Evolutionary conservation across 1,140 invertebrate genomes (phyloP).

Genomic region (Bombus balteatus): DNA sequence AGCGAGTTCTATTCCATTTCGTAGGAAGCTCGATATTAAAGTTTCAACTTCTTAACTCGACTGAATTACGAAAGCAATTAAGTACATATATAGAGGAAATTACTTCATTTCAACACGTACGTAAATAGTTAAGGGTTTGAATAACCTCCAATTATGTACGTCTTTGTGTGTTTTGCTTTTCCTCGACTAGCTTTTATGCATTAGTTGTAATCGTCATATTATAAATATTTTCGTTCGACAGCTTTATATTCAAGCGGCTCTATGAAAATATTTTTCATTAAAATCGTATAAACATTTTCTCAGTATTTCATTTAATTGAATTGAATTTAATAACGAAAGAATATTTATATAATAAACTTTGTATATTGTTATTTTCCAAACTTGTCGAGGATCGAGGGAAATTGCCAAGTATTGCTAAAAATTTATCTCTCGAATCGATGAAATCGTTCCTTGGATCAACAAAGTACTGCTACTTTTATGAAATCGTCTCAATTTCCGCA

Average conservation of each 20-base stretch:
- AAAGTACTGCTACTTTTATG: accelerated
- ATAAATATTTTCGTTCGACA: neutral
- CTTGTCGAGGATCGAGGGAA: no score
- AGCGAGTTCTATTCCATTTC: neutral
- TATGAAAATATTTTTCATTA: no score
- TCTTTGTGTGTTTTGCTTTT: neutral
- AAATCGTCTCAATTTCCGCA: no score
- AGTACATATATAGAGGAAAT: neutral
- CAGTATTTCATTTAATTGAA: no score
- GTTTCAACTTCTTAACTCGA: neutral
- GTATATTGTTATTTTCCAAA: accelerated
- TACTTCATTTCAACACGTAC: neutral
- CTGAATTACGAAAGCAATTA: neutral
- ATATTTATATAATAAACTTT: neutral
- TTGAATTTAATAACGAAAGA: accelerated
- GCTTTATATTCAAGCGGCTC: neutral
- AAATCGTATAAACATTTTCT: no score
- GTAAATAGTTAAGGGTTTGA: neutral
- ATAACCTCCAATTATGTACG: neutral
- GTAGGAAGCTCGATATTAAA: neutral
- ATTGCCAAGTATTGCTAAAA: neutral
- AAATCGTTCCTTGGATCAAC: no score
- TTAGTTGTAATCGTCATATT: neutral
- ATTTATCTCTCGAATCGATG: no score
- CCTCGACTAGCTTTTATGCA: neutral